Base-by-base conservation (phyloP, 2,888 invertebrate species). In the Eupeodes luniger region DNA sequence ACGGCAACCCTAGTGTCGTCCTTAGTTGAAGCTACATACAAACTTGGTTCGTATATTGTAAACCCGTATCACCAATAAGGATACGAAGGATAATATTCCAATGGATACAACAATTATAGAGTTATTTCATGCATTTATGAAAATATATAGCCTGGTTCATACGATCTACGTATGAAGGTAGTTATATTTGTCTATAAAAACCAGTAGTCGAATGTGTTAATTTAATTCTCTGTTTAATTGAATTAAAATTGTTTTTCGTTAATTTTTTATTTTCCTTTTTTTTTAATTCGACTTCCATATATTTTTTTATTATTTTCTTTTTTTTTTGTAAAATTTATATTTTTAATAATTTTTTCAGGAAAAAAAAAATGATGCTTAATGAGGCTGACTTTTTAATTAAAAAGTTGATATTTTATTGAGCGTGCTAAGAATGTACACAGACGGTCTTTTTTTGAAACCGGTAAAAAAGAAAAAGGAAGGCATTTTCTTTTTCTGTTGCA, bases 51-150 rank as follows among this genome's bases (percentile, higher is more conserved):
- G 40, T 40, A 40, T 9, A 40, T 27, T 27, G 27, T 27, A 27
- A 27, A 27, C 27, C 27, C 27, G 27, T 40, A 12, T 36, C 11
- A 12, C 70, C 53, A 79, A 70, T 53, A 66, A 57, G 51, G 72
- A 81, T 84, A 47, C 61, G 14, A 59, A 78, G 81, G 81, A 80
- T 84, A 67, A 57, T 80, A 72, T 47, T 59, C 72, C 74, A 67
- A 75, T 84, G 88, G 85, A 70, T 70, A 84, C 69, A 77, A 57
- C 88, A 88, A 84, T 88, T 81, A 88, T 77, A 78, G 81, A 85
- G 75, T 53, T 78, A 84, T 81, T 81, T 88, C 64, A 81, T 84
- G 84, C 88, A 88, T 85, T 84, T 84, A 74, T 83, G 81, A 78
- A 27, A 1, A 27, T 27, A 27, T 27, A 27, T 27, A 81, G 64